These are phyloP conservation scores for Cotesia chilonis DNA, from an alignment of 1,140 invertebrate species.

Conservation along the genomic window DNA sequence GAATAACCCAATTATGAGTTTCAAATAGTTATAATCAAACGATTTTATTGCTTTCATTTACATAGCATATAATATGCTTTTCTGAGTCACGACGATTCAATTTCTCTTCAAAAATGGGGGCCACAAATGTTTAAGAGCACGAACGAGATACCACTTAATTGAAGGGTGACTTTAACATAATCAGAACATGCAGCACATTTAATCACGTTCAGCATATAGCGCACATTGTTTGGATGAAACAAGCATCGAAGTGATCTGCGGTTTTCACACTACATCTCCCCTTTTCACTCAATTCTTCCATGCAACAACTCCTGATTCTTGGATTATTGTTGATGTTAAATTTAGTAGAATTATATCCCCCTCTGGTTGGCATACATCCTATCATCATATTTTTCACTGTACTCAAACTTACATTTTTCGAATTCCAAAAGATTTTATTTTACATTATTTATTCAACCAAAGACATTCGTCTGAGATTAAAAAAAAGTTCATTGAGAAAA, in stretches of 20 bases:
- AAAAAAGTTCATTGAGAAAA: too few species aligned
- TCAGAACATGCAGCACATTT: constrained; percentile 42
- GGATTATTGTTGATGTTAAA: constrained; percentile 45
- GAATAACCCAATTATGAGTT: too few species aligned
- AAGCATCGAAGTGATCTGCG: constrained; percentile 9
- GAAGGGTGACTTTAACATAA: constrained; percentile 14
- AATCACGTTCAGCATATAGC: constrained; percentile 41
- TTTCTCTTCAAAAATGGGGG: neutral
- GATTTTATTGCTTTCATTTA: too few species aligned
- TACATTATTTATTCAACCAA: too few species aligned
- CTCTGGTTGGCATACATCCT: constrained; percentile 9
- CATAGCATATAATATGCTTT: too few species aligned
- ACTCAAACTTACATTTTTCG: too few species aligned
- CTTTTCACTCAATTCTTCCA: neutral
- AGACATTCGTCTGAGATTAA: too few species aligned
- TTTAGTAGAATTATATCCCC: constrained; percentile 49
- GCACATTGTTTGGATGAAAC: neutral
- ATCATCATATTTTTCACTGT: constrained; percentile 25
- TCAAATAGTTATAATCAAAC: too few species aligned
- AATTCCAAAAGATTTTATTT: too few species aligned
- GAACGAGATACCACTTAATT: constrained; percentile 37
- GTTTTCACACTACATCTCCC: constrained; percentile 22
- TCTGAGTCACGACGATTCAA: constrained; percentile 25
- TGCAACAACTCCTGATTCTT: neutral
- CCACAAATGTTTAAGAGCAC: too few species aligned